Conservation (phyloP, 2,113 vertebrate species). For the Peromyscus maniculatus region DNA sequence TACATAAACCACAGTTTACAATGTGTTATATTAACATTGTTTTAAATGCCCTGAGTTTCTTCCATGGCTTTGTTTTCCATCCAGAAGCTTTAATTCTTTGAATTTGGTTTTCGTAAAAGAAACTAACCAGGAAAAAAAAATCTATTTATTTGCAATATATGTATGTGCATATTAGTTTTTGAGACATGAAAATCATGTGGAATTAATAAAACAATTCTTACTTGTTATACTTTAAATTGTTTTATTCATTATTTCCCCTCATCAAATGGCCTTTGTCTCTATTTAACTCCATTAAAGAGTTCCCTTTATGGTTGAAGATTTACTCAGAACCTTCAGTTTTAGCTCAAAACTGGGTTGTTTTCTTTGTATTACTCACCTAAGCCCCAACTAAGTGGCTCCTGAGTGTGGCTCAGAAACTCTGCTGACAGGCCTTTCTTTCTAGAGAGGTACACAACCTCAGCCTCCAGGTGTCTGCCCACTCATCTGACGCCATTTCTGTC, state of each 20-base stretch:
- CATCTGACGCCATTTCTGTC: not conserved
- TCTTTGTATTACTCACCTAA: not conserved
- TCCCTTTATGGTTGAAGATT: constrained; percentile 24
- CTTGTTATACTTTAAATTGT: constrained; percentile 38
- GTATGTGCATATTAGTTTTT: not conserved
- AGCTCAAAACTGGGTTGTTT: not conserved
- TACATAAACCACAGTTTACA: not conserved
- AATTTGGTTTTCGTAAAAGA: constrained; percentile 3
- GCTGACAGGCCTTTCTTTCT: not conserved
- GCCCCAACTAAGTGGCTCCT: not conserved
- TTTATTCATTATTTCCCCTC: not conserved
- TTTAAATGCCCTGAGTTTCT: not conserved
- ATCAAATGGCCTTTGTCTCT: not conserved
- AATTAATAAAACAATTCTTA: constrained; percentile 33
- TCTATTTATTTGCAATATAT: constrained; percentile 32
- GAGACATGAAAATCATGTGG: not conserved
- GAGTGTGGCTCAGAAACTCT: not conserved
- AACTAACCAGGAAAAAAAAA: not conserved
- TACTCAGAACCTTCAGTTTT: constrained; percentile 36
- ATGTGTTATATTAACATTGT: not conserved
- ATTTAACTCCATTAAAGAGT: not conserved
- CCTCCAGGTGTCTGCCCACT: not conserved
- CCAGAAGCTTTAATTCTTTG: not conserved
- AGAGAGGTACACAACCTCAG: not conserved
- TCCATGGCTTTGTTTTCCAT: not conserved